Percentiles rank a stretch among this genome's conserved stretches.
phyloP scores from a whole-genome alignment of 2,888 invertebrate species.

The Troides aeacus region DNA sequence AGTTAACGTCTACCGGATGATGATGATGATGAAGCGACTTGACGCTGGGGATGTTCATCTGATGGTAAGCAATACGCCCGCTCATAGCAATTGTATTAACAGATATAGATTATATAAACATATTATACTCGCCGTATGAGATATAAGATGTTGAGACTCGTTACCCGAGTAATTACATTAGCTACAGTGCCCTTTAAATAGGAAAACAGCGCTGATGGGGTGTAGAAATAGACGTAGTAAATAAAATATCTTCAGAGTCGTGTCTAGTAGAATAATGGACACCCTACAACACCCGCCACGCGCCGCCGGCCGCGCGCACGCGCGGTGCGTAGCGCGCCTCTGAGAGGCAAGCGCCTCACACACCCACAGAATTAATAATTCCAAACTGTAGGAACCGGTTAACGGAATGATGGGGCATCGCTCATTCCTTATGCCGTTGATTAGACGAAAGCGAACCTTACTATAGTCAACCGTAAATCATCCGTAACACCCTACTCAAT shows the following conservation, averaged over 20 bases:
- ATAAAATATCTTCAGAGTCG: not conserved
- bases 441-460: conserved; percentile 43
- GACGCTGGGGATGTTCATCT: no score
- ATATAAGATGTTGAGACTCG: no score
- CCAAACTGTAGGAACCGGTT: conserved; percentile 54
- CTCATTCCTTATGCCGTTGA: conserved; percentile 53
- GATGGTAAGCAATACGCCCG: no score
- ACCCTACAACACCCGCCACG: conserved; percentile 59
- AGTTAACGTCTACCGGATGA: no score
- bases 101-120: no score
- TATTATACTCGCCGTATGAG: no score
- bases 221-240: no score
- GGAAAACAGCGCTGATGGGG: no score
- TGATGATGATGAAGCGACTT: no score
- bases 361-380: conserved; percentile 73
- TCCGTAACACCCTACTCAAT: conserved; percentile 24
- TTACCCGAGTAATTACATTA: no score
- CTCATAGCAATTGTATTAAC: no score
- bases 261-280: conserved; percentile 34
- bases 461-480: conserved; percentile 35
- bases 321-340: conserved; percentile 51
- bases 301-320: conserved; percentile 56
- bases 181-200: no score
- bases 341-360: conserved; percentile 58
- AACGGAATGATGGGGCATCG: conserved; percentile 51